Evolutionary conservation across 2,797 vertebrate species (phyloP), one percentile per base, ranked within the genome.

Genomic region (Taenioides sp.): DNA sequence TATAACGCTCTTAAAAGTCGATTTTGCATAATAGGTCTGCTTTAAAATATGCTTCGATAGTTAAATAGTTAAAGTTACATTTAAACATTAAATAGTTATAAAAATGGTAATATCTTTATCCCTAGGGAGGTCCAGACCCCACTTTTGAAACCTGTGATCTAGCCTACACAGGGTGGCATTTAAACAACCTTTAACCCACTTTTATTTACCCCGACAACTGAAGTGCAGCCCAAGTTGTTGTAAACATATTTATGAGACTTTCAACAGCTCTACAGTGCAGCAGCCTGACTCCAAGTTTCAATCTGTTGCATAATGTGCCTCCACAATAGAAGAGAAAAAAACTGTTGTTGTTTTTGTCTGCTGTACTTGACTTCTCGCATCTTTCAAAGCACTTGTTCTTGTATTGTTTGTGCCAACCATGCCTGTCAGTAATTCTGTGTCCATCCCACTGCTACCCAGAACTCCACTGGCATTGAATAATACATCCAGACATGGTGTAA

Each of bases 401-500:
- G 69, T 82, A 75, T 71, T 40, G 58, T 76, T 67, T 72, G 66
- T 76, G 58, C 47, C 63, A 25, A 20, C 70, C 6, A 40, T 65
- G 69, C 62, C 66, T 74, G 76, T 70, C 81, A 77, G 81, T 69
- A 65, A 80, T 75, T 83, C 74, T 62, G 55, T 67, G 82, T 86
- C 84, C 79, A 63, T 82, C 76, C 70, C 79, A 49, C 75, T 72
- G 73, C 72, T 73, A 68, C 79, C 78, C 16, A 1, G 71, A 81
- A 77, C 79, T 86, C 79, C 77, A 71, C 77, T 61, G 73, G 73
- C 77, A 73, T 79, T 90, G 84, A 91, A 89, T 91, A 87, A 90
- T 87, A 84, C 86, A 91, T 91, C 82, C 74, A 86, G 90, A 86
- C 88, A 72, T 79, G 83, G 74, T 88, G 89, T 88, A 88, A 86